These are phyloP conservation scores for Baronia brevicornis DNA, from an alignment of 2,888 invertebrate genomes.

Conservation along the genomic window DNA sequence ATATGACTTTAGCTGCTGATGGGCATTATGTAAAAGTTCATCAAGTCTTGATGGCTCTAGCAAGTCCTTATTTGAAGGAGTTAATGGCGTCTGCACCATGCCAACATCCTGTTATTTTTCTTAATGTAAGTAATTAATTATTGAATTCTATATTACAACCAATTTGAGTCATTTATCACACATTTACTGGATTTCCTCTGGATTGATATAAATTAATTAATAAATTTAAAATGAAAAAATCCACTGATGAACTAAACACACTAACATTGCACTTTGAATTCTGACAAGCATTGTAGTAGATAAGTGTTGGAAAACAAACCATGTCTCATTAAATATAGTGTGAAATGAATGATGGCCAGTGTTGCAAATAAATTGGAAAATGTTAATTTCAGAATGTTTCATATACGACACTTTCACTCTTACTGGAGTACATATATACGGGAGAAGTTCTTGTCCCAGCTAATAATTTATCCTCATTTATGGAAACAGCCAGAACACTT, in stretches of 20 bases:
- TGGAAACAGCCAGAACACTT: slow-evolving; percentile 53
- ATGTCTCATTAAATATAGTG: too few relatives aligned
- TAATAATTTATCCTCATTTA: slow-evolving; percentile 39
- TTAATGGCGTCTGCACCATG: slow-evolving; percentile 60
- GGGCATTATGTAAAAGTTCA: slow-evolving; percentile 59
- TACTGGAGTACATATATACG: slow-evolving; percentile 60
- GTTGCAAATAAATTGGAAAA: slow-evolving; percentile 1
- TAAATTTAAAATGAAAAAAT: too few relatives aligned
- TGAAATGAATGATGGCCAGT: too few relatives aligned
- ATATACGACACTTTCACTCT: slow-evolving; percentile 41
- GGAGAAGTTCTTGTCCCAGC: slow-evolving; percentile 52
- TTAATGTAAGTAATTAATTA: slow-evolving; percentile 50
- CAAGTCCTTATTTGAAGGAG: slow-evolving; percentile 63
- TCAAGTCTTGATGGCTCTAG: slow-evolving; percentile 45
- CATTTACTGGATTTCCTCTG: too few relatives aligned
- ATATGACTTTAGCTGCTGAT: slow-evolving; percentile 59
- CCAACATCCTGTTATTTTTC: slow-evolving; percentile 63
- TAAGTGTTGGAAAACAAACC: too few relatives aligned
- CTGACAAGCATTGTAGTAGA: too few relatives aligned
- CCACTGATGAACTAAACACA: too few relatives aligned
- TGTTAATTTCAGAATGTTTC: slow-evolving; percentile 49
- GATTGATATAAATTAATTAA: too few relatives aligned
- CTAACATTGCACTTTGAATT: too few relatives aligned
- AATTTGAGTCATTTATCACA: not conserved
- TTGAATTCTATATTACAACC: not conserved